Base-by-base conservation (phyloP, 2,113 vertebrate species). In the Apteryx owenii region DNA sequence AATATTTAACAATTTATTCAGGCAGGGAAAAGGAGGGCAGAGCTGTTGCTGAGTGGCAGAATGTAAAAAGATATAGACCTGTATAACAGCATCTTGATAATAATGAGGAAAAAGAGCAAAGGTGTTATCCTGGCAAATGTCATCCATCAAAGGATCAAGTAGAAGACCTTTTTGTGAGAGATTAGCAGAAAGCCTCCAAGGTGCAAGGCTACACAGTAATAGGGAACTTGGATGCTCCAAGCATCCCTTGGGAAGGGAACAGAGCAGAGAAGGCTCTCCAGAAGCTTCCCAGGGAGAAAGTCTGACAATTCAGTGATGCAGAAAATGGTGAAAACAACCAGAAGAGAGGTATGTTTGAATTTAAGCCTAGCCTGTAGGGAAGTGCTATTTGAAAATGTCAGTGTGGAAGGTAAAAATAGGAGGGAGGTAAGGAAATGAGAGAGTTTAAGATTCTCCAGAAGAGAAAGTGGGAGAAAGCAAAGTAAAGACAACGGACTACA, bases 371-470 rank as follows among this genome's bases (percentile, higher is more conserved):
- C 12, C 93, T 93, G 31, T 50, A 62, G 89, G 78, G 93, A 91
- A 82, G 22, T 80, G 29, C 25, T 80, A 83, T 60, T 83, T 91
- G 48, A 88, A 93, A 97, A 96, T 93, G 68, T 94, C 90, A 88
- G 22, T 69, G 38, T 69, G 5, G 7, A 91, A 93, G 50, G 70
- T 69, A 80, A 95, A 95, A 96, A 93, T 48, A 88, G 31, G 73
- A 92, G 16, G 33, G 36, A 84, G 42, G 33, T 76, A 48, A 66
- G 9, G 44, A 89, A 94, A 89, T 12, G 18, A 68, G 42, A 93
- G 36, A 92, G 21, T 66, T 73, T 90, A 83, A 78, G 65, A 70
- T 25, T 84, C 17, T 82, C 25, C 58, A 36, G 10, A 70, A 54
- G 26, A 38, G 26, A 21, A 54, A 80, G 15, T 28, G 12, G 21